These are phyloP conservation scores for Thaumetopoea pityocampa DNA, from an alignment of 1,140 invertebrate genomes.

Conservation along the genomic window DNA sequence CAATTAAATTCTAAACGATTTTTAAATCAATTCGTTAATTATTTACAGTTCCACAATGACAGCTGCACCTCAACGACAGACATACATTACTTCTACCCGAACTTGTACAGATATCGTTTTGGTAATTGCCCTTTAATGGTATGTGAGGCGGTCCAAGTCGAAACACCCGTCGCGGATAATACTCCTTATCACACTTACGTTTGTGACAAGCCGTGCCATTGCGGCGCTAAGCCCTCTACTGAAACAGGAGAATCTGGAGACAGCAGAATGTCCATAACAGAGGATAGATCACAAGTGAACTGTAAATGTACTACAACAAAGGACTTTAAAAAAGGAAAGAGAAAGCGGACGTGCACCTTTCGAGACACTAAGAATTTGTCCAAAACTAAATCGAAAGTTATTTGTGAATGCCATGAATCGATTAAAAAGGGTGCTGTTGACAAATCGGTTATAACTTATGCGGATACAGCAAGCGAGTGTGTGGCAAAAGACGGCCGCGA, in stretches of 20 bases:
- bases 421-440: conserved; percentile 13
- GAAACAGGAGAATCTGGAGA: no score
- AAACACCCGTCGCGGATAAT: conserved; percentile 13
- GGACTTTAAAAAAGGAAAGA: background rate
- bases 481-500: conserved; percentile 9
- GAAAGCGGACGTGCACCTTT: no score
- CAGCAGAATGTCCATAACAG: background rate
- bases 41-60: conserved; percentile 65
- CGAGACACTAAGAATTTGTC: conserved; percentile 11
- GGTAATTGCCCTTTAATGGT: conserved; percentile 14
- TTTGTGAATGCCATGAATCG: conserved; percentile 26
- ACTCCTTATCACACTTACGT: conserved; percentile 17
- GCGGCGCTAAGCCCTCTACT: conserved; percentile 1
- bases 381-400: conserved; percentile 8
- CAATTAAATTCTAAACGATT: no score
- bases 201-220: conserved; percentile 22
- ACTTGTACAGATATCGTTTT: conserved; percentile 20
- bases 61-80: conserved; percentile 60
- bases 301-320: background rate
- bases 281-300: no score
- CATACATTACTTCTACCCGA: conserved; percentile 55
- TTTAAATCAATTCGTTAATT: conserved; percentile 6
- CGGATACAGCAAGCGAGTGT: conserved; percentile 22
- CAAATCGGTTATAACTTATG: conserved; percentile 37
- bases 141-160: conserved; percentile 20